Evolutionary conservation across 2,113 vertebrate species (phyloP), one percentile per base, ranked within the genome.

Genomic region (Maccullochella peelii): DNA sequence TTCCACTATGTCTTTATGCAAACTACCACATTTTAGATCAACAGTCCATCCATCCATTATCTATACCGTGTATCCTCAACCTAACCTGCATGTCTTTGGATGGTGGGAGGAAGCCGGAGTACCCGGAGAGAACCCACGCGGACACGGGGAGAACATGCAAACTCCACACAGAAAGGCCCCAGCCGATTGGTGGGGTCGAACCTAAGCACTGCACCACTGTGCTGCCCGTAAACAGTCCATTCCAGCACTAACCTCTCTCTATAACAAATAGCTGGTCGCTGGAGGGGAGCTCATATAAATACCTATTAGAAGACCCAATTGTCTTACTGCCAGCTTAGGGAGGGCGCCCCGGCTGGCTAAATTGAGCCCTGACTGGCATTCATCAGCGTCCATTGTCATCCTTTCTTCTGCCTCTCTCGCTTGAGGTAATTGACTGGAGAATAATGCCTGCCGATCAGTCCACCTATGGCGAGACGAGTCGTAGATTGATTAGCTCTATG

Each of bases 341-440:
- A 77, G 72, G 79, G 79, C 27, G 66, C 79, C 89, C 83, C 71
- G 80, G 88, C 86, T 75, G 74, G 82, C 85, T 91, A 92, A 95
- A 95, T 94, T 86, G 94, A 94, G 88, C 87, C 79, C 81, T 82
- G 73, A 90, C 65, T 92, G 82, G 84, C 93, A 93, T 95, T 95
- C 91, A 93, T 95, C 95, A 95, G 88, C 80, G 55, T 85, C 91
- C 87, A 92, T 94, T 93, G 91, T 94, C 92, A 90, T 93, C 89
- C 91, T 81, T 83, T 61, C 87, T 77, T 66, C 84, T 82, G 88
- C 91, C 80, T 91, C 90, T 90, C 86, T 91, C 84, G 63, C 71
- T 80, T 66, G 76, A 80, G 77, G 91, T 95, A 95, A 96, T 95
- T 95, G 95, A 92, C 93, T 93, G 89, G 86, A 92, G 92, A 91